A percentile compares a stretch with the other conserved stretches of the same genome.
phyloP scores from a whole-genome alignment of 2,888 invertebrate genomes.

The Harpagoxenus sublaevis region DNA sequence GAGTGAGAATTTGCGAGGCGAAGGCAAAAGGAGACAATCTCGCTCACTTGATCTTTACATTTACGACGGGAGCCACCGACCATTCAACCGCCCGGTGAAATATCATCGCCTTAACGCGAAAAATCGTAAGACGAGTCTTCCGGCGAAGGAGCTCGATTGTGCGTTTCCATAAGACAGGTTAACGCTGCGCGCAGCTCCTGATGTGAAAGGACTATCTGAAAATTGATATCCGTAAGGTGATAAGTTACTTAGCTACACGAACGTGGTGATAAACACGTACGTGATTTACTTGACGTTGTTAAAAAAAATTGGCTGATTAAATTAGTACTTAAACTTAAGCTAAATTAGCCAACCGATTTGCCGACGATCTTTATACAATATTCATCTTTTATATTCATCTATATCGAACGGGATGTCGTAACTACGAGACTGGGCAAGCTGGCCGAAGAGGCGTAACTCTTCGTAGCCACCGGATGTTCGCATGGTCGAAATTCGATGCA shows the following conservation, averaged over 20 bases:
- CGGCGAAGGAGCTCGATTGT: constrained; percentile 20
- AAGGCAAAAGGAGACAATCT: constrained; percentile 76
- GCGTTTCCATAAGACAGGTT: neutral
- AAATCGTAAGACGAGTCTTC: constrained; percentile 69
- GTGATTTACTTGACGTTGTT: neutral
- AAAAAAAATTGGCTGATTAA: neutral
- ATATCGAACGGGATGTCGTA: neutral
- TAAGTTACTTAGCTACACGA: constrained; percentile 14
- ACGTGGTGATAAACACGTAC: neutral
- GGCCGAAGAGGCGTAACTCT: constrained; percentile 64
- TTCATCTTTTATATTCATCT: neutral
- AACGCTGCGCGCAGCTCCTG: neutral
- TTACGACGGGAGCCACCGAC: constrained; percentile 75
- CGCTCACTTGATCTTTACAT: constrained; percentile 80
- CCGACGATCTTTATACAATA: neutral
- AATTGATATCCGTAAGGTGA: constrained; percentile 34
- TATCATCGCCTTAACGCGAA: constrained; percentile 81
- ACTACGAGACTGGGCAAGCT: constrained; percentile 30
- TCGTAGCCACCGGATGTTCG: constrained; percentile 75
- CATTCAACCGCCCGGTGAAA: constrained; percentile 78
- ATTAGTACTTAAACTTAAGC: neutral
- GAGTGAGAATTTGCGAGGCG: constrained; percentile 84
- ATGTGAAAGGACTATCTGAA: constrained; percentile 22
- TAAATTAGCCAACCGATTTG: neutral
- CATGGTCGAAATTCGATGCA: constrained; percentile 77